Base-by-base conservation (phyloP, 2,113 vertebrate species). In the Nothobranchius furzeri region DNA sequence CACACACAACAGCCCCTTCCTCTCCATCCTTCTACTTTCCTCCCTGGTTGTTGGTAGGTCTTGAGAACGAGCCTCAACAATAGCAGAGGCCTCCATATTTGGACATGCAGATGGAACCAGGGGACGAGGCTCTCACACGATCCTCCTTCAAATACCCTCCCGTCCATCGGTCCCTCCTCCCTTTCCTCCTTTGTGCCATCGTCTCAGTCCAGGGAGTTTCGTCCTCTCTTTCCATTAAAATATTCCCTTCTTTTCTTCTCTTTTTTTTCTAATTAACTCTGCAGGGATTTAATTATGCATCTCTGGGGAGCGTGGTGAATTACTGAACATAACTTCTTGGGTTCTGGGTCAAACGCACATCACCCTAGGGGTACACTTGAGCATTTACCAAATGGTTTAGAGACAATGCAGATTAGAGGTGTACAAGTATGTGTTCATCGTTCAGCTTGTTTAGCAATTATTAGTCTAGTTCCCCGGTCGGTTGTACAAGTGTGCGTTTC, bases 61-160 rank as follows among this genome's bases (percentile, higher is more conserved):
- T 84, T 87, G 87, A 88, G 86, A 87, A 86, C 79, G 51, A 51
- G 69, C 71, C 76, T 76, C 45, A 46, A 84, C 76, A 84, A 66
- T 72, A 78, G 78, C 86, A 84, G 76, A 88, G 84, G 87, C 73
- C 87, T 90, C 91, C 89, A 90, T 91, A 92, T 92, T 90, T 88
- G 91, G 90, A 88, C 88, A 91, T 68, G 42, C 76, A 68, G 88
- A 90, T 83, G 80, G 82, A 85, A 79, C 72, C 4, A 37, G 73
- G 72, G 79, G 87, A 89, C 68, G 87, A 83, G 78, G 35, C 83
- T 84, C 75, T 76, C 78, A 70, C 67, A 84, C 66, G 49, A 74
- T 86, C 78, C 85, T 85, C 72, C 71, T 82, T 81, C 54, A 74
- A 80, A 71, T 76, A 74, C 75, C 69, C 62, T 83, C 75, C 60